Percentiles rank a stretch among this genome's conserved stretches.
These are phyloP conservation scores for Eupeodes latifasciatus DNA, from an alignment of 2,888 invertebrate genomes.

Conservation along the genomic window DNA sequence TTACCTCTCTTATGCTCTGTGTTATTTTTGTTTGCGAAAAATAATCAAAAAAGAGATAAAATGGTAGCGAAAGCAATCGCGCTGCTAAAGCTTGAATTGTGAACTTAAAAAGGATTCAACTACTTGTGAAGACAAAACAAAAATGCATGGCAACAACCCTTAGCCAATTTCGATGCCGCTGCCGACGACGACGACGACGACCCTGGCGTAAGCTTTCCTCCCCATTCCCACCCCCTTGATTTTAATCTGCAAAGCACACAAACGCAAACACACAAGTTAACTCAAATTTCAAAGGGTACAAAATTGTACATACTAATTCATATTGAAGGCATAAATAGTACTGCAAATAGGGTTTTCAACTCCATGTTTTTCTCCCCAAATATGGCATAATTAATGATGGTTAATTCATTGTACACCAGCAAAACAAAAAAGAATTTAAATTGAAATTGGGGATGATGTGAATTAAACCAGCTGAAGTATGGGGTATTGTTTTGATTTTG, in stretches of 20 bases:
- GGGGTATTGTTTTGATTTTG: slow-evolving; percentile 46
- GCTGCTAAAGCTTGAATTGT: slow-evolving; percentile 28
- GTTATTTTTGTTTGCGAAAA: slow-evolving; percentile 51
- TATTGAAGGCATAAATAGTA: slow-evolving; percentile 61
- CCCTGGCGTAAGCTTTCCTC: background rate
- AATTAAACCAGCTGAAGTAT: slow-evolving; percentile 39
- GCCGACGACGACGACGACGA: background rate
- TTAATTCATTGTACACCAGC: slow-evolving; percentile 52
- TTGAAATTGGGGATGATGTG: slow-evolving; percentile 36
- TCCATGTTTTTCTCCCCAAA: slow-evolving; percentile 1
- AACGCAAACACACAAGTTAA: slow-evolving; percentile 15
- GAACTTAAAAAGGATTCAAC: slow-evolving; percentile 66
- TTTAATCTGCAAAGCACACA: slow-evolving; percentile 39
- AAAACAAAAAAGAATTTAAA: slow-evolving; percentile 34
- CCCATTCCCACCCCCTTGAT: background rate
- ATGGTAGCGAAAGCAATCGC: slow-evolving; percentile 52
- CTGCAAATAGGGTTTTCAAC: slow-evolving; percentile 57
- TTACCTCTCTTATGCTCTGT: slow-evolving; percentile 12
- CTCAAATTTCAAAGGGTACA: slow-evolving; percentile 14
- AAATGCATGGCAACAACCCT: slow-evolving; percentile 54
- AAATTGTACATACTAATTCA: slow-evolving; percentile 58
- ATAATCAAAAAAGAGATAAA: slow-evolving; percentile 42
- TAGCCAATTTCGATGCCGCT: background rate
- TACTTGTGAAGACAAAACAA: slow-evolving; percentile 57
- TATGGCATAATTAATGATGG: slow-evolving; percentile 56